A percentile compares a stretch with the other conserved stretches of the same genome.
These are phyloP conservation scores for Phyllotreta cruciferae DNA, from an alignment of 2,888 invertebrate genomes.

Conservation along the genomic window DNA sequence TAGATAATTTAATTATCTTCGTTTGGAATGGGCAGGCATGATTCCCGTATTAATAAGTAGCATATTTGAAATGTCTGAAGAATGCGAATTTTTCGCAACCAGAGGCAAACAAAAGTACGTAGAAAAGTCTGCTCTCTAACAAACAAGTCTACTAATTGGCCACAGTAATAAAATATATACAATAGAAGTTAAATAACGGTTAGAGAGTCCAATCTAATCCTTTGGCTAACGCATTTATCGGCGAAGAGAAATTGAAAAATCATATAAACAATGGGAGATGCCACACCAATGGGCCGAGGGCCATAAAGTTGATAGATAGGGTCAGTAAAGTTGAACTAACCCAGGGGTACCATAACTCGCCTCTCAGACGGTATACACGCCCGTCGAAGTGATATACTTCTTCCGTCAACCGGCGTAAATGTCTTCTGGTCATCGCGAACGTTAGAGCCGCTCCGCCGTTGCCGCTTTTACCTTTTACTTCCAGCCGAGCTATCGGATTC, in stretches of 20 bases:
- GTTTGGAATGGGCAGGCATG: too few relatives aligned
- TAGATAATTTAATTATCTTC: too few relatives aligned
- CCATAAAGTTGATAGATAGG: slow-evolving; percentile 59
- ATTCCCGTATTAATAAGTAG: too few relatives aligned
- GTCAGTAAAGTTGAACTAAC: slow-evolving; percentile 56
- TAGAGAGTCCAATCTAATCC: slow-evolving; percentile 39
- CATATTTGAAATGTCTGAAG: slow-evolving; percentile 14
- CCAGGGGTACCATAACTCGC: slow-evolving; percentile 59
- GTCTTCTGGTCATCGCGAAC: slow-evolving; percentile 59
- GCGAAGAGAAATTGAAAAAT: slow-evolving; percentile 53
- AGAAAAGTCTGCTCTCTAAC: slow-evolving; percentile 24
- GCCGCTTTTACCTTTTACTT: slow-evolving; percentile 2
- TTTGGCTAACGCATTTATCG: slow-evolving; percentile 40
- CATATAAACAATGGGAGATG: slow-evolving; percentile 59
- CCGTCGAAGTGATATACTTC: slow-evolving; percentile 58
- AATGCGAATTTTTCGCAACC: slow-evolving; percentile 24
- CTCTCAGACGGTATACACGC: slow-evolving; percentile 46
- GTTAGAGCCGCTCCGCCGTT: slow-evolving; percentile 23
- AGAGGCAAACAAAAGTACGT: slow-evolving; percentile 24
- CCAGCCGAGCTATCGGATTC: background rate
- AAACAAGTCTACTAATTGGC: slow-evolving; percentile 37
- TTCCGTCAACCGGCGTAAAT: slow-evolving; percentile 60
- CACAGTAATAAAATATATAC: slow-evolving; percentile 38
- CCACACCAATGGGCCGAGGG: slow-evolving; percentile 57
- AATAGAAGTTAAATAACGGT: slow-evolving; percentile 40